phyloP scores from a whole-genome alignment of 2,113 vertebrate species.

The Columba janthina region DNA sequence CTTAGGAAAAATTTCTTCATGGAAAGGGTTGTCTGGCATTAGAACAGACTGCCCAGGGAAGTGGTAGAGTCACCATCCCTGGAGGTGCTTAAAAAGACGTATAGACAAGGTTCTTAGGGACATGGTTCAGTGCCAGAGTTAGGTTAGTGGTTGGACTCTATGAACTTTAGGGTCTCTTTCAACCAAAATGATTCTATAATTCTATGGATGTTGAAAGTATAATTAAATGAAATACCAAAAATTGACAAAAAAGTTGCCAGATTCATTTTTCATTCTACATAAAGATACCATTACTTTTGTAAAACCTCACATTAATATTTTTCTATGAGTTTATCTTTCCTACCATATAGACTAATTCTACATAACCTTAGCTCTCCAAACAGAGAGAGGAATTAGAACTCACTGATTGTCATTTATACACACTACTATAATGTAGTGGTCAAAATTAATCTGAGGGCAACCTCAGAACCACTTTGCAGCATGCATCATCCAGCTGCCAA shows the following conservation, averaged over 20 bases:
- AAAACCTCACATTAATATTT: constrained; percentile 60
- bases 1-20: too few relatives aligned
- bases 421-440: constrained; percentile 84
- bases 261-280: constrained; percentile 55
- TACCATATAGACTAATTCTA: constrained; percentile 66
- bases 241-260: constrained; percentile 18
- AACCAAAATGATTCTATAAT: too few relatives aligned
- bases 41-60: too few relatives aligned
- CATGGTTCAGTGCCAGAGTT: too few relatives aligned
- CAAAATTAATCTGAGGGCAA: constrained; percentile 73
- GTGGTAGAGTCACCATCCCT: too few relatives aligned
- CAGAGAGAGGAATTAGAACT: constrained; percentile 72
- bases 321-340: constrained; percentile 69
- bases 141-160: too few relatives aligned
- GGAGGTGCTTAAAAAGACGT: too few relatives aligned
- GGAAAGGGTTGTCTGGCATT: too few relatives aligned
- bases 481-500: constrained; percentile 47
- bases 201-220: neutral
- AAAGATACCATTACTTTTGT: constrained; percentile 62
- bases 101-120: too few relatives aligned
- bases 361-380: constrained; percentile 71
- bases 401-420: constrained; percentile 80
- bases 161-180: too few relatives aligned
- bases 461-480: constrained; percentile 72
- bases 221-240: constrained; percentile 59